A percentile compares a stretch with the other conserved stretches of the same genome.
Conservation (phyloP, 1,140 invertebrate species). For the Campoletis sonorensis region DNA sequence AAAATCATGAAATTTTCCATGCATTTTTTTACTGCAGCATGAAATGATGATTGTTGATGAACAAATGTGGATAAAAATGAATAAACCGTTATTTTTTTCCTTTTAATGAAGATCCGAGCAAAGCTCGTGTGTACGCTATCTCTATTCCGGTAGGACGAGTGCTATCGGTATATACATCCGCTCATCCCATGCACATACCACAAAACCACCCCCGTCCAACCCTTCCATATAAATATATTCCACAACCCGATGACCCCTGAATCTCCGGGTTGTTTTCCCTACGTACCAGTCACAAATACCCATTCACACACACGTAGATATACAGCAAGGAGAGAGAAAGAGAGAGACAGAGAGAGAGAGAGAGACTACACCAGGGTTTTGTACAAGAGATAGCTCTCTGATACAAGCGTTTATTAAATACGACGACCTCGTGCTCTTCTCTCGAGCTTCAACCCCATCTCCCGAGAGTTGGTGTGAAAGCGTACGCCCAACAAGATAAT, state of each 20-base stretch:
- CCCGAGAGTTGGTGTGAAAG: neutral
- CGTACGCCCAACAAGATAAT: neutral
- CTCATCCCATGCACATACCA: slow-evolving; percentile 4
- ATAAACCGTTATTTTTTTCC: neutral
- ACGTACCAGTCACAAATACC: slow-evolving; percentile 1
- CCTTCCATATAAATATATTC: neutral
- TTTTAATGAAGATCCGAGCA: neutral
- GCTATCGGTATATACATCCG: neutral
- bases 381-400: slow-evolving; percentile 26
- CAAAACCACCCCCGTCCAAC: slow-evolving; percentile 34
- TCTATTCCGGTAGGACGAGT: slow-evolving; percentile 8
- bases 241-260: slow-evolving; percentile 29
- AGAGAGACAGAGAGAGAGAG: no score
- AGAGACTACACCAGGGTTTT: no score
- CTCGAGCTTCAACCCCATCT: neutral
- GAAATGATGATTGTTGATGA: no score
- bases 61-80: neutral
- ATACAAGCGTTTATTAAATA: slow-evolving; percentile 39
- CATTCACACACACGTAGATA: neutral
- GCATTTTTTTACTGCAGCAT: no score
- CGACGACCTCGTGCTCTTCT: neutral
- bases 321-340: no score
- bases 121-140: neutral
- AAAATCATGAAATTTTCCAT: no score
- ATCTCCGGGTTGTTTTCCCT: slow-evolving; percentile 27